Evolutionary conservation across 1,140 invertebrate species (phyloP).

Genomic region (Tribolium madens): DNA sequence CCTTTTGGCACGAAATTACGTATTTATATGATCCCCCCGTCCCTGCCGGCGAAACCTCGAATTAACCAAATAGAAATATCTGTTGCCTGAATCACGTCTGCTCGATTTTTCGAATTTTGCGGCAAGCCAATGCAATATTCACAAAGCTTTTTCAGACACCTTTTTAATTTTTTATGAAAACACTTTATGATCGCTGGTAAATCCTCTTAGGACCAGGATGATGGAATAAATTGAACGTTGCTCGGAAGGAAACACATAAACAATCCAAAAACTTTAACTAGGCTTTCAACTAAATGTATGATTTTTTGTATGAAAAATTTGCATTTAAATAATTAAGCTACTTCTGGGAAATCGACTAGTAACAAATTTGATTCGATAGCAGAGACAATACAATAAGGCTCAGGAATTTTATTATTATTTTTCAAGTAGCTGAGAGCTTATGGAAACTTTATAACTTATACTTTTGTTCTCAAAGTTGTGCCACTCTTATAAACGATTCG

Average conservation of each 20-base stretch:
- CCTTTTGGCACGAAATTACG: slow-evolving; percentile 36
- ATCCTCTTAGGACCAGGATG: slow-evolving; percentile 19
- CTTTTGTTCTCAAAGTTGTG: slow-evolving; percentile 19
- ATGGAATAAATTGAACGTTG: slow-evolving; percentile 22
- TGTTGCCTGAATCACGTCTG: slow-evolving; percentile 2
- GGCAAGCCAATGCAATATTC: not conserved
- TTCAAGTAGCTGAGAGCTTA: slow-evolving; percentile 14
- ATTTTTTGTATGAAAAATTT: slow-evolving; percentile 13
- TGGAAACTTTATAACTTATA: slow-evolving; percentile 23
- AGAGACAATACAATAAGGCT: slow-evolving; percentile 7
- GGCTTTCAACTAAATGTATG: slow-evolving; percentile 15
- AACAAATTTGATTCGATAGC: not conserved
- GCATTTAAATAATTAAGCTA: slow-evolving; percentile 16
- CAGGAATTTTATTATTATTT: slow-evolving; percentile 11
- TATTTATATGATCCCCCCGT: slow-evolving; percentile 27
- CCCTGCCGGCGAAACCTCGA: slow-evolving; percentile 7
- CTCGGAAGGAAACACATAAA: slow-evolving; percentile 17
- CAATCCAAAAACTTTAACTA: slow-evolving; percentile 26
- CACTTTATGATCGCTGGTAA: slow-evolving; percentile 11
- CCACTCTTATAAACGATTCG: slow-evolving; percentile 24
- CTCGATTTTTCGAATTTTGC: slow-evolving; percentile 6
- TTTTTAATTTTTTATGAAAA: slow-evolving; percentile 11
- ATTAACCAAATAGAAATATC: slow-evolving; percentile 32
- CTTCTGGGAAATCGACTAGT: not conserved
- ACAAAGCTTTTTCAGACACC: not conserved